Base-by-base conservation (phyloP, 2,113 vertebrate species). In the Engraulis encrasicolus region DNA sequence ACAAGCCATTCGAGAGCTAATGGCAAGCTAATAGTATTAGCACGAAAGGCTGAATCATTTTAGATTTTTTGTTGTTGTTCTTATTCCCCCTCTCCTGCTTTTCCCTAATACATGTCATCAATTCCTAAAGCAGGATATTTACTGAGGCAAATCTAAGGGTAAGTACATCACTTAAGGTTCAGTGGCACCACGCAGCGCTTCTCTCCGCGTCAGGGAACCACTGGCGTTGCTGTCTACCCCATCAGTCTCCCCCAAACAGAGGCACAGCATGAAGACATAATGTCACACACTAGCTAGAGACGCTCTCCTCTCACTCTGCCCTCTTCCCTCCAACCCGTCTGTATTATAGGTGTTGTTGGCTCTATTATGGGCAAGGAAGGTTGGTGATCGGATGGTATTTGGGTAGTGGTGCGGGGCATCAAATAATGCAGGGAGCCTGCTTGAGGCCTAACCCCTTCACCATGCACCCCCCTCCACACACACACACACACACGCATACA, bases 91-190 rank as follows among this genome's bases (percentile, higher is more conserved):
- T 31, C 23, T 74, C 66, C 49, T 82, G 50, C 50, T 27, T 86
- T 66, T 80, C 85, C 81, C 36, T 81, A 85, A 79, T 86, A 86
- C 87, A 88, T 88, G 85, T 83, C 87, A 88, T 86, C 86, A 88
- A 88, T 88, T 88, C 85, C 86, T 86, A 79, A 79, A 78, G 84
- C 86, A 52, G 79, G 78, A 87, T 81, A 66, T 83, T 81, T 87
- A 85, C 84, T 81, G 86, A 83, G 79, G 81, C 84, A 81, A 71
- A 79, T 78, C 82, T 74, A 31, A 52, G 45, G 78, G 78, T 85
- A 85, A 87, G 86, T 85, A 84, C 81, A 23, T 78, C 81, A 81
- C 83, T 85, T 85, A 87, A 85, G 81, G 78, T 81, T 83, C 31
- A 74, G 66, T 15, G 14, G 66, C 66, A 74, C 23, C 66, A 74